Evolutionary conservation across 2,888 invertebrate genomes (phyloP), one percentile per base, ranked within the genome.

Genomic region (Ametastegia equiseti): DNA sequence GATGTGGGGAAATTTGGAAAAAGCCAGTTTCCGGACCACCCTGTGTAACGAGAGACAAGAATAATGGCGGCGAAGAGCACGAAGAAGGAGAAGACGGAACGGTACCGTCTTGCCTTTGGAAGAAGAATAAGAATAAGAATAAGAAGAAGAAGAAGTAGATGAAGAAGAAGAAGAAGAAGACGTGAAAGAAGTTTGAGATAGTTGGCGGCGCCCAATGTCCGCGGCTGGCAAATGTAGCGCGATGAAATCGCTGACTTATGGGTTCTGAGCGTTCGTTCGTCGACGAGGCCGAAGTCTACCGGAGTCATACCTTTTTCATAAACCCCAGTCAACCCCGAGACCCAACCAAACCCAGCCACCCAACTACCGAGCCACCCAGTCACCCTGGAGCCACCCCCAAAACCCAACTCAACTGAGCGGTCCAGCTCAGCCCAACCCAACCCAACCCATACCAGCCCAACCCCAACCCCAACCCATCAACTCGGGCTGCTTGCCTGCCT

Each of bases 201-300:
- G 78, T 78, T 63, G 75, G 78, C 36, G 54, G 75, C 45, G 78
- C 27, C 78, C 78, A 63, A 78, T 57, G 78, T 78, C 78, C 78
- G 80, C 71, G 69, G 39, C 87, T 89, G 87, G 89, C 90, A 91
- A 91, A 91, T 91, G 91, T 91, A 90, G 87, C 88, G 78, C 89
- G 88, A 90, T 87, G 87, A 90, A 91, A 91, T 91, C 89, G 91
- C 91, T 91, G 91, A 91, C 91, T 91, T 91, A 91, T 91, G 91
- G 89, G 86, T 89, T 88, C 86, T 36, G 45, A 67, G 39, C 39
- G 36, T 67, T 67, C 65, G 65, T 39, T 36, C 65, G 27, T 71
- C 45, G 71, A 27, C 65, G 65, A 27, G 39, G 36, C 65, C 65
- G 23, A 67, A 67, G 65, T 67, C 36, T 67, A 67, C 19, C 65